Evolutionary conservation across 2,888 invertebrate genomes (phyloP), one percentile per base, ranked within the genome.

Genomic region (Monopis laevigella): DNA sequence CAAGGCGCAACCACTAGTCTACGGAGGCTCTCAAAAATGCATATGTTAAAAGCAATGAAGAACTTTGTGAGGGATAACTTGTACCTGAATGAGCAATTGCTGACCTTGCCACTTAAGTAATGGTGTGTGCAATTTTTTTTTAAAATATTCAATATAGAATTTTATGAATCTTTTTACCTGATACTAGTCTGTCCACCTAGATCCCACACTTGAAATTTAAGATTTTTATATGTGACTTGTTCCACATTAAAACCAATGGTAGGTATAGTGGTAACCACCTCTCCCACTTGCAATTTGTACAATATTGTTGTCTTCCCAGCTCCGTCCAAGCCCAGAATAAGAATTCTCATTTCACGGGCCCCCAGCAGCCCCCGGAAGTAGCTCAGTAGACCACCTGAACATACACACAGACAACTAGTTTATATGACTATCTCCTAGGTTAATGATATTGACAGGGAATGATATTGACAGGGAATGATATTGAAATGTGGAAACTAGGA

Each of bases 151-250:
- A n/a, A n/a, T n/a, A n/a, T n/a, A n/a, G n/a, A n/a, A n/a, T n/a
- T n/a, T n/a, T n/a, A n/a, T n/a, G n/a, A n/a, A n/a, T n/a, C n/a
- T 30, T 3, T 40, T 63, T 80, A 95, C 96, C 96, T 88, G 77
- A 98, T 98, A 83, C 97, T 98, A 46, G 98, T 98, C 71, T 99
- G 98, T 55, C 98, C 98, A 41, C 98, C 98, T 41, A 99, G 85
- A 85, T 99, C 97, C 97, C 97, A 97, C 19, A 94, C 97, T 89
- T 98, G 98, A 67, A 99, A 99, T 81, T 98, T 99, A 50, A 99
- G 86, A 84, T 99, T 99, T 84, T 98, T 98, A 72, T 97, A 98
- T 55, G 94, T 94, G 44, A 98, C 98, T 86, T 98, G 98, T 80
- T 98, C 98, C 54, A 98, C 99, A 82, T 99, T 99, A 80, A 99